phyloP scores from a whole-genome alignment of 2,113 vertebrate genomes.

The Meles meles region DNA sequence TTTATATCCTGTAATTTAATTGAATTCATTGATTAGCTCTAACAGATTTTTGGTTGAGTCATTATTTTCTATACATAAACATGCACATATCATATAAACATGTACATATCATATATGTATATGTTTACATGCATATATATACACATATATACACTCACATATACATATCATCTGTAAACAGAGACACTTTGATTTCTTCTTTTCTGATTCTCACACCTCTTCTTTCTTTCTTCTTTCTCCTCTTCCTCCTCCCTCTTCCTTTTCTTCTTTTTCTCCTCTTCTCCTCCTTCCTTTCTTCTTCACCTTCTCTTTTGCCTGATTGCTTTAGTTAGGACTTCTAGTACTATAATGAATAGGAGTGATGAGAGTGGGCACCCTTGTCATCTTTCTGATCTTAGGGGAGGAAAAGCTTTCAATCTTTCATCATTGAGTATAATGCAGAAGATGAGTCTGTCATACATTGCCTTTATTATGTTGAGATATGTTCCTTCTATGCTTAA shows the following conservation, averaged over 20 bases:
- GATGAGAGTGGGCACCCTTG: background rate
- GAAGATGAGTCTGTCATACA: background rate
- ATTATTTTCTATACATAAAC: background rate
- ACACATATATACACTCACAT: no score
- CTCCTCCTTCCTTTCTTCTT: background rate
- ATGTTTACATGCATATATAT: no score
- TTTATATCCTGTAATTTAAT: background rate
- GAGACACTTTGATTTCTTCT: background rate
- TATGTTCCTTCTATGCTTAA: background rate
- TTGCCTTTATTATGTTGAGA: background rate
- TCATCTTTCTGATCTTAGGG: background rate
- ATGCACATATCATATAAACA: no score
- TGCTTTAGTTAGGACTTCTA: background rate
- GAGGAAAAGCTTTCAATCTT: background rate
- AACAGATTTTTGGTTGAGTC: background rate
- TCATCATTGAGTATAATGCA: background rate
- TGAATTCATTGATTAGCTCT: background rate
- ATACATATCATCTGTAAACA: background rate
- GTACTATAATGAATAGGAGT: background rate
- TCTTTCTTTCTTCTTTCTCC: background rate
- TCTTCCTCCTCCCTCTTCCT: no score
- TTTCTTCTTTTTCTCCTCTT: no score
- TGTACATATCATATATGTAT: no score
- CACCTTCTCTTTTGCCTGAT: background rate
- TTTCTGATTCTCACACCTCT: background rate